These are phyloP conservation scores for Tilapia sparmanii DNA, from an alignment of 2,113 vertebrate species.

Conservation along the genomic window DNA sequence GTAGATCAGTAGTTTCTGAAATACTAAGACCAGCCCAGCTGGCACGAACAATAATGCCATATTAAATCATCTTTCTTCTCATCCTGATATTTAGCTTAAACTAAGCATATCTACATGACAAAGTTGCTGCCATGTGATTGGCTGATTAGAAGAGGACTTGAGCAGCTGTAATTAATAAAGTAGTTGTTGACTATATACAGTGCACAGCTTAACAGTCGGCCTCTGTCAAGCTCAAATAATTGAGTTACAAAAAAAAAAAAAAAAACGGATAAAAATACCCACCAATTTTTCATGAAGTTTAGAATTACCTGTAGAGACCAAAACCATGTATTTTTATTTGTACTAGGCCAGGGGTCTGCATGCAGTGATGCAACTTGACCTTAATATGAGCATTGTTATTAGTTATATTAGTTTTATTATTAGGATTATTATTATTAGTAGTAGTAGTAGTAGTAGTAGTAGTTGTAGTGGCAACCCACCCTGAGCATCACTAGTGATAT, in stretches of 20 bases:
- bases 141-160: neutral
- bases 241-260: neutral
- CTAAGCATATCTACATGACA: neutral
- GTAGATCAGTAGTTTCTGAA: neutral
- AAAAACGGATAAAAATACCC: neutral
- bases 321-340: neutral
- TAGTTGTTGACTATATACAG: neutral
- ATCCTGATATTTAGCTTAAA: neutral
- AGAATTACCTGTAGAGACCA: neutral
- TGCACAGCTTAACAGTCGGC: neutral
- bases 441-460: accelerated
- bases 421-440: accelerated
- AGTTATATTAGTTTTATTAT: neutral
- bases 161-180: neutral
- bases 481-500: neutral
- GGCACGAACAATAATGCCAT: neutral
- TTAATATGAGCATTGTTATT: neutral
- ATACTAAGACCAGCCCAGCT: neutral
- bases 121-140: neutral
- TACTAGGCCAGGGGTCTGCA: neutral
- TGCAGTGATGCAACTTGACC: neutral
- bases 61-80: neutral
- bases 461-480: neutral
- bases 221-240: neutral
- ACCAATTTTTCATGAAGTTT: neutral